Conservation (phyloP, 2,888 invertebrate species). For the Polydrusus pterygomalis region DNA sequence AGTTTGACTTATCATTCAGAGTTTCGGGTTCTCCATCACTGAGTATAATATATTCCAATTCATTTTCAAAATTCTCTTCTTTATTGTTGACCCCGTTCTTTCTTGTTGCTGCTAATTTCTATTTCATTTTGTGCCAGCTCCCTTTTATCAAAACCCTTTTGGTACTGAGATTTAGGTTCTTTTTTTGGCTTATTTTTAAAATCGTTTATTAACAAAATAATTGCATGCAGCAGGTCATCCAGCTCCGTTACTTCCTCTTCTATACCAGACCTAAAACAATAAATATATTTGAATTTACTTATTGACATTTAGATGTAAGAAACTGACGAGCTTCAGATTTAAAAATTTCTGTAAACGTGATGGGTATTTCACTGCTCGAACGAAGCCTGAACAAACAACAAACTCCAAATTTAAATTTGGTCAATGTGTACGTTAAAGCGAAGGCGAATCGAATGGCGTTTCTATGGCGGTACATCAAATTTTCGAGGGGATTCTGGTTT, state of each 20-base stretch:
- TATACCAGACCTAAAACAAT: conserved; percentile 8
- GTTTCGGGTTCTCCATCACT: background rate
- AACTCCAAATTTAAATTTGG: too few relatives aligned
- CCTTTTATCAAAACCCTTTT: conserved; percentile 16
- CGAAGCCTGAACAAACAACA: too few relatives aligned
- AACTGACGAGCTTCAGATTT: too few relatives aligned
- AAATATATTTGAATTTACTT: background rate
- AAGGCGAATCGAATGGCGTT: too few relatives aligned
- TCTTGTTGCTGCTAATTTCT: conserved; percentile 16
- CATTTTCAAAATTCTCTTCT: conserved; percentile 7
- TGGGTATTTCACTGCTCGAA: background rate
- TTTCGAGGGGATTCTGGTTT: too few relatives aligned
- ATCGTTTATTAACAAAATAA: conserved; percentile 5
- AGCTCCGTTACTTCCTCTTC: conserved; percentile 17
- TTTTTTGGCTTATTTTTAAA: conserved; percentile 15
- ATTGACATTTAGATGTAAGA: conserved; percentile 1
- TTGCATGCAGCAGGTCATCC: conserved; percentile 16
- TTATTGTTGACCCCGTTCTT: conserved; percentile 7
- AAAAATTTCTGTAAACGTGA: background rate
- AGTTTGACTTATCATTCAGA: conserved; percentile 5
- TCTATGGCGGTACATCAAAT: too few relatives aligned
- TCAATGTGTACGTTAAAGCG: too few relatives aligned
- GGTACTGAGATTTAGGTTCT: conserved; percentile 14
- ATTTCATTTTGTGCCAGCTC: conserved; percentile 13
- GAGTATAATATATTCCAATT: background rate